phyloP scores from a whole-genome alignment of 2,888 invertebrate species.

The Andrena marginata region DNA sequence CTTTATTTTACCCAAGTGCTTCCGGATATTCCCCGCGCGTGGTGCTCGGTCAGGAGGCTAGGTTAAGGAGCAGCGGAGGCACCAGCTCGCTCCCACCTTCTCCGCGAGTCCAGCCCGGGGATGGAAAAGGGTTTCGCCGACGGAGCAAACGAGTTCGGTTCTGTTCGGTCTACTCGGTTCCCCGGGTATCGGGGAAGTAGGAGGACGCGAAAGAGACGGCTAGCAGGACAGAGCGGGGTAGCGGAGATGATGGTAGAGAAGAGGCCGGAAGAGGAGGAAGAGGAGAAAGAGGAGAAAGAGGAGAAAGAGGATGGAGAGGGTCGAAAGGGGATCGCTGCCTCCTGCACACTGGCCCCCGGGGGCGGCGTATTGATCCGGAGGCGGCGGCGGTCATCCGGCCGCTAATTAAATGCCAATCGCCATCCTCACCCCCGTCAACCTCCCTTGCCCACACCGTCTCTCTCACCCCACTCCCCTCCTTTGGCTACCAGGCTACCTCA shows the following conservation, averaged over 20 bases:
- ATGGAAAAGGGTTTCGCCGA: slow-evolving; percentile 74
- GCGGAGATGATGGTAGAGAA: slow-evolving; percentile 61
- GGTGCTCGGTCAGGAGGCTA: slow-evolving; percentile 79
- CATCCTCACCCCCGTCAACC: slow-evolving; percentile 78
- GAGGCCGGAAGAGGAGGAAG: slow-evolving; percentile 56
- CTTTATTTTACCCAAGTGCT: slow-evolving; percentile 82
- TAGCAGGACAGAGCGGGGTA: slow-evolving; percentile 49
- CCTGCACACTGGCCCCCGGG: slow-evolving; percentile 83
- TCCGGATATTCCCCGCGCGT: slow-evolving; percentile 82
- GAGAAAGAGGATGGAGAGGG: slow-evolving; percentile 61
- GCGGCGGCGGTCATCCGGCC: slow-evolving; percentile 85
- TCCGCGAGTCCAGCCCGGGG: slow-evolving; percentile 26
- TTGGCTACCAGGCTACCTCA: slow-evolving; percentile 32
- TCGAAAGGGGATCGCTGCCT: slow-evolving; percentile 80
- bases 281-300: slow-evolving; percentile 60
- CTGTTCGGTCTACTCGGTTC: slow-evolving; percentile 64
- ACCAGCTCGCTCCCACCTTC: slow-evolving; percentile 40
- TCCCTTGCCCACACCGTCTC: slow-evolving; percentile 63
- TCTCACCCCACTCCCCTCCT: slow-evolving; percentile 40
- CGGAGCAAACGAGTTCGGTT: slow-evolving; percentile 75
- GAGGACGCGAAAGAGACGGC: slow-evolving; percentile 62
- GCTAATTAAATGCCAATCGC: slow-evolving; percentile 85
- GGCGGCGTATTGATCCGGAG: slow-evolving; percentile 85
- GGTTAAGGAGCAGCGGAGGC: slow-evolving; percentile 74
- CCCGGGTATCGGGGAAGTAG: slow-evolving; percentile 51